Percentiles rank a stretch among this genome's conserved stretches.
phyloP scores from a whole-genome alignment of 2,113 vertebrate species.

The Xiphophorus hellerii region DNA sequence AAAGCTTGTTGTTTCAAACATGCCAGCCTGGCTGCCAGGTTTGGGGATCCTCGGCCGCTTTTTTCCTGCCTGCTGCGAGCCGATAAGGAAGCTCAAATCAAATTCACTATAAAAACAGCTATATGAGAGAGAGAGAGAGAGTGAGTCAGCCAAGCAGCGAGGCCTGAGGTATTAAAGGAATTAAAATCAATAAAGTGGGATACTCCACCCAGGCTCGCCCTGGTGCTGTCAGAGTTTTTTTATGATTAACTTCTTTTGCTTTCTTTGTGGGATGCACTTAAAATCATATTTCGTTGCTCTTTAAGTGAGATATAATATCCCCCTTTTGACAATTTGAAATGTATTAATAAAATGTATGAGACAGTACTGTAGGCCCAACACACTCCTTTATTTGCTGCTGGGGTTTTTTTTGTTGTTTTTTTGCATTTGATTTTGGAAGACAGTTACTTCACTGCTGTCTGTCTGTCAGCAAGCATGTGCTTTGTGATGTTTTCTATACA shows the following conservation, averaged over 20 bases:
- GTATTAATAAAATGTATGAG: not conserved
- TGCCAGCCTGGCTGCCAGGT: constrained; percentile 33
- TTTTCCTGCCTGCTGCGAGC: constrained; percentile 69
- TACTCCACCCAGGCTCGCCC: constrained; percentile 32
- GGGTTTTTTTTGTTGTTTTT: no score
- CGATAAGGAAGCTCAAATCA: constrained; percentile 67
- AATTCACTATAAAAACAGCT: constrained; percentile 59
- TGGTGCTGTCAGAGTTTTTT: not conserved
- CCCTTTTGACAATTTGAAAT: not conserved
- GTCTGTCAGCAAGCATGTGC: not conserved
- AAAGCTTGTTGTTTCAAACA: constrained; percentile 57
- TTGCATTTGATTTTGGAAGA: no score
- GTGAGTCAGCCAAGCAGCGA: constrained; percentile 47
- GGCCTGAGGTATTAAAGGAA: constrained; percentile 65
- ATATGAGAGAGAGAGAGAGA: constrained; percentile 13
- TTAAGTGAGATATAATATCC: not conserved
- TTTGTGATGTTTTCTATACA: not conserved
- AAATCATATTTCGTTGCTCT: not conserved
- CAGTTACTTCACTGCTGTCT: not conserved
- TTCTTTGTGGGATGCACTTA: not conserved
- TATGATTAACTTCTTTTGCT: constrained; percentile 20
- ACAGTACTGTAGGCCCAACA: not conserved
- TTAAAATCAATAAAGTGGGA: constrained; percentile 69
- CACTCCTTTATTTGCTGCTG: not conserved
- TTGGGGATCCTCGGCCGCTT: constrained; percentile 43